Percentiles rank a stretch among this genome's conserved stretches.
These are phyloP conservation scores for Dinomys branickii DNA, from an alignment of 2,113 vertebrate species.

Conservation along the genomic window DNA sequence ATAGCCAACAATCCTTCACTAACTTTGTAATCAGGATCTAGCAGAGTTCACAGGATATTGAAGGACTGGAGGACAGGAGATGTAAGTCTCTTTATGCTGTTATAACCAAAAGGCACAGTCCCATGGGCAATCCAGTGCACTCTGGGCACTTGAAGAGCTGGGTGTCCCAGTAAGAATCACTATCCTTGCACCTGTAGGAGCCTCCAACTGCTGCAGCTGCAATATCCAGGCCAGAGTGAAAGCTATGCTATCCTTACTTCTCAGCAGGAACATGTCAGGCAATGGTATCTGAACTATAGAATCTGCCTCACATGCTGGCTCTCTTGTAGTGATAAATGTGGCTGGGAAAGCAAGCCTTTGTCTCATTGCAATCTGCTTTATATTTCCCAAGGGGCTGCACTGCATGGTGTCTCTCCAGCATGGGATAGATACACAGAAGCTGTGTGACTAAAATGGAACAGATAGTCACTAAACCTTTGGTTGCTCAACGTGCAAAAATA, in stretches of 20 bases:
- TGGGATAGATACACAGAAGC: not conserved
- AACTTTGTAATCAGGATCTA: not conserved
- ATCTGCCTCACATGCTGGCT: accelerated
- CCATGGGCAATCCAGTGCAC: accelerated
- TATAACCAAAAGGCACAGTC: not conserved
- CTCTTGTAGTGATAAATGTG: not conserved
- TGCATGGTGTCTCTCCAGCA: not conserved
- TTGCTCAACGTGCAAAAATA: not conserved
- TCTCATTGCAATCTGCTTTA: not conserved
- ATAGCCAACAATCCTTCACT: not conserved
- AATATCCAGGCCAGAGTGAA: accelerated
- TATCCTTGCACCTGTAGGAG: not conserved
- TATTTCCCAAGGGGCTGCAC: not conserved
- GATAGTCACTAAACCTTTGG: not conserved
- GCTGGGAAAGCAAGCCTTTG: not conserved
- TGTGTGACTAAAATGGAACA: not conserved
- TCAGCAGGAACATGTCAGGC: not conserved
- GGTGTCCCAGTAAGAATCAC: not conserved
- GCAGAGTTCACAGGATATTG: not conserved
- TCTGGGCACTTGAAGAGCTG: accelerated
- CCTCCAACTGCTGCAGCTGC: accelerated
- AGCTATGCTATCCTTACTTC: accelerated
- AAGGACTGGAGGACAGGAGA: not conserved
- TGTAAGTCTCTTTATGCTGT: not conserved
- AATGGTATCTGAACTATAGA: not conserved